Evolutionary conservation across 2,888 invertebrate species (phyloP), one percentile per base, ranked within the genome.

Genomic region (Blastobasis lacticolella): DNA sequence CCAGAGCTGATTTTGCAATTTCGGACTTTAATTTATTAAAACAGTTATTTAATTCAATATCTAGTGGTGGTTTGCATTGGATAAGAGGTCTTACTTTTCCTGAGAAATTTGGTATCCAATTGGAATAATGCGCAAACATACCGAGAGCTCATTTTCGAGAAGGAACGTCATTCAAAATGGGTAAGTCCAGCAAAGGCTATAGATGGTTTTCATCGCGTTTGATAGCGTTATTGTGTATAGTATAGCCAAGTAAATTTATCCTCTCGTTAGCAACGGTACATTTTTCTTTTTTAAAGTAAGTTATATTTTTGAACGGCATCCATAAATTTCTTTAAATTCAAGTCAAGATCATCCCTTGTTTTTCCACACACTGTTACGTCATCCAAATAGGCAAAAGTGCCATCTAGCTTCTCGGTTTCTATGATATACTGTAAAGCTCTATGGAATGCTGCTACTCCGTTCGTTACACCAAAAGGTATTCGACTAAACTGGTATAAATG

Each of bases 351-450:
- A 10, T 50, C 45, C 47, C 53, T 48, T 8, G 40, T 4, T 38
- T 53, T 52, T 0, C 62, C 57, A 44, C 59, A 59, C 4, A 62
- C 47, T 3, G 59, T 59, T 1, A 61, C 49, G 23, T 60, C 59
- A 48, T 62, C 60, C 4, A 62, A 46, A 41, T 62, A 62, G 0
- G 56, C 49, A 47, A 46, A 62, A 4, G 51, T 57, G 0, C 56
- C 56, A 5, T 45, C 23, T 3, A 57, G 10, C 2, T 51, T 47
- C 48, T 60, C 58, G 37, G 38, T 53, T n/a, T 41, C 10, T 9
- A 58, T 54, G 23, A 58, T 47, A 8, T 41, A 53, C 5, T 56
- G 10, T 0, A 54, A n/a, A n/a, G 56, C 43, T 10, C 54, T 37
- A 7, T 57, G 55, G 38, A 57, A 57, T 0, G 49, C 52, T 0